phyloP scores from a whole-genome alignment of 2,797 vertebrate genomes.

The Siniperca obscura region DNA sequence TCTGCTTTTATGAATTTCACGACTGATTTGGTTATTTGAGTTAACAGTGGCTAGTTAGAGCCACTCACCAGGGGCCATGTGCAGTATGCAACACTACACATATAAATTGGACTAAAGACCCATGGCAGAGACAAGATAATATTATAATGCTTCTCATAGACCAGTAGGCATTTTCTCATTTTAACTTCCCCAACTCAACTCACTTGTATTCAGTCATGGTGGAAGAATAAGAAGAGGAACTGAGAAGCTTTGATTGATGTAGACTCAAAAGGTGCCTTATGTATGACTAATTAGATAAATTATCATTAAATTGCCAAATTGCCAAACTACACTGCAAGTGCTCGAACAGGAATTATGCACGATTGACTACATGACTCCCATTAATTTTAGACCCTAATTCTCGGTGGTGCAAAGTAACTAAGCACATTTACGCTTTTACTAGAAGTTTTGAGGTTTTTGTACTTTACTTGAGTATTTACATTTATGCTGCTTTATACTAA shows the following conservation, averaged over 20 bases:
- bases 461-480: neutral
- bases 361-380: neutral
- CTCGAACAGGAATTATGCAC: neutral
- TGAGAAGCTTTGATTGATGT: neutral
- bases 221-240: neutral
- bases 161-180: conserved; percentile 8
- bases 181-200: neutral
- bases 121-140: neutral
- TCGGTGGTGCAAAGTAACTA: neutral
- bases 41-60: conserved; percentile 7
- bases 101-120: conserved; percentile 11
- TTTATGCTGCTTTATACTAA: neutral
- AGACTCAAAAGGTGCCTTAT: neutral
- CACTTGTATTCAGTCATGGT: neutral
- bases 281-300: conserved; percentile 4
- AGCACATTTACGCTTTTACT: neutral
- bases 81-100: conserved; percentile 1
- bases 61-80: conserved; percentile 8
- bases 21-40: conserved; percentile 34
- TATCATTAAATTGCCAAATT: neutral
- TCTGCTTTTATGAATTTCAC: conserved; percentile 19
- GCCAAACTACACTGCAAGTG: neutral
- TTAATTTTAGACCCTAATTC: neutral
- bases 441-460: neutral
- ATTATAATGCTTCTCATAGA: neutral